Evolutionary conservation across 2,888 invertebrate genomes (phyloP).

Genomic region (Mayetiola destructor): DNA sequence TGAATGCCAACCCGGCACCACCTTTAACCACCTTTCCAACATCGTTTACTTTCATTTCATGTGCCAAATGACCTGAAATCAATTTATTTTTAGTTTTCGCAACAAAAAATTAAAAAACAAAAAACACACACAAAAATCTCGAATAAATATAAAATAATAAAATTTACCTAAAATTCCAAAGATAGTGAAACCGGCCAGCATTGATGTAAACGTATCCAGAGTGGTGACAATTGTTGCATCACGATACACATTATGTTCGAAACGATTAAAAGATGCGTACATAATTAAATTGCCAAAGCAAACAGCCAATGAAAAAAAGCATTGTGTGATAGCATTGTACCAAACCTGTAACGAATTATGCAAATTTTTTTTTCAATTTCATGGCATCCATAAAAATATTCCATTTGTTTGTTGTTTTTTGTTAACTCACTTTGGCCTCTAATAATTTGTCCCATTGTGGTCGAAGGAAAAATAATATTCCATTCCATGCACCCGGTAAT

Average conservation of each 20-base stretch:
- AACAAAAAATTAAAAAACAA: too few relatives aligned
- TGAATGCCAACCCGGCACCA: conserved; percentile 64
- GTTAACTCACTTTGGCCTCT: conserved; percentile 36
- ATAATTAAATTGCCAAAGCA: conserved; percentile 49
- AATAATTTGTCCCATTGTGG: conserved; percentile 50
- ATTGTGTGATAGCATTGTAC: conserved; percentile 50
- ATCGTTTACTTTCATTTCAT: conserved; percentile 42
- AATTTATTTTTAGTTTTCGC: too few relatives aligned
- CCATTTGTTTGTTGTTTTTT: background rate
- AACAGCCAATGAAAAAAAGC: conserved; percentile 47
- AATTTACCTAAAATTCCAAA: conserved; percentile 63
- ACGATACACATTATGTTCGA: conserved; percentile 44
- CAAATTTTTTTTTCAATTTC: background rate
- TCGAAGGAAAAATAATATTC: conserved; percentile 48
- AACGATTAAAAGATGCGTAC: conserved; percentile 47
- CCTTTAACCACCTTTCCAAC: conserved; percentile 52
- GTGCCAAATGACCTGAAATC: conserved; percentile 66
- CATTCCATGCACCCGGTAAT: conserved; percentile 44
- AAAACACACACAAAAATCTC: too few relatives aligned
- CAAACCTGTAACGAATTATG: conserved; percentile 38
- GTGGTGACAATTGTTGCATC: conserved; percentile 70
- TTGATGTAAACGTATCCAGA: conserved; percentile 64
- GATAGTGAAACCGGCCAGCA: conserved; percentile 65
- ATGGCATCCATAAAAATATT: background rate
- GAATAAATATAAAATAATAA: too few relatives aligned